Evolutionary conservation across 2,797 vertebrate genomes (phyloP).

Genomic region (Hydrophis major): DNA sequence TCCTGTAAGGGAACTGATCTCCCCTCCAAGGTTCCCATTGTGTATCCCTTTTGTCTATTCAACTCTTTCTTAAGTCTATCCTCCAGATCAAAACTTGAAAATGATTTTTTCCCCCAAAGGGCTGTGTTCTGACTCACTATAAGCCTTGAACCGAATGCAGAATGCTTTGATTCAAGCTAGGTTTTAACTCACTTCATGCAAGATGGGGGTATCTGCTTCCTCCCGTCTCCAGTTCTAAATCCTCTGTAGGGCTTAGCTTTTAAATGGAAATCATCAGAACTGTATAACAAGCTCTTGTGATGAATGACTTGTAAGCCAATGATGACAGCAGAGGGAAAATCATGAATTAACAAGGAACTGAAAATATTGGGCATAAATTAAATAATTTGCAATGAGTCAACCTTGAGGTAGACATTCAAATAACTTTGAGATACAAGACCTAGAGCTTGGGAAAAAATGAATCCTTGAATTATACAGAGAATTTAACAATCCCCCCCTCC

Average conservation of each 20-base stretch:
- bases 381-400: background rate
- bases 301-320: conserved; percentile 10
- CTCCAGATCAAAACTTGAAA: background rate
- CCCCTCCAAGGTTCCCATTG: background rate
- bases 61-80: background rate
- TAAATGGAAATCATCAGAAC: background rate
- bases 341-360: conserved; percentile 49
- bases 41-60: background rate
- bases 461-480: background rate
- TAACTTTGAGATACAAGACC: background rate
- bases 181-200: background rate
- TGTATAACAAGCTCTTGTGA: background rate
- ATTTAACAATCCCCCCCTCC: background rate
- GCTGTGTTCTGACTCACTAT: background rate
- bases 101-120: background rate
- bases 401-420: background rate
- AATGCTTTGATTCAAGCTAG: background rate
- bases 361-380: conserved; percentile 12
- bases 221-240: background rate
- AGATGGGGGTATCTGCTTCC: background rate
- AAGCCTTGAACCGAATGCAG: background rate
- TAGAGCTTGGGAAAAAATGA: background rate
- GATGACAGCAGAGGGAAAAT: conserved; percentile 18
- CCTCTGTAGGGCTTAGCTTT: background rate
- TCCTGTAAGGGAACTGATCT: background rate